Conservation (phyloP, 2,888 invertebrate species). For the Phyto melanocephala region DNA sequence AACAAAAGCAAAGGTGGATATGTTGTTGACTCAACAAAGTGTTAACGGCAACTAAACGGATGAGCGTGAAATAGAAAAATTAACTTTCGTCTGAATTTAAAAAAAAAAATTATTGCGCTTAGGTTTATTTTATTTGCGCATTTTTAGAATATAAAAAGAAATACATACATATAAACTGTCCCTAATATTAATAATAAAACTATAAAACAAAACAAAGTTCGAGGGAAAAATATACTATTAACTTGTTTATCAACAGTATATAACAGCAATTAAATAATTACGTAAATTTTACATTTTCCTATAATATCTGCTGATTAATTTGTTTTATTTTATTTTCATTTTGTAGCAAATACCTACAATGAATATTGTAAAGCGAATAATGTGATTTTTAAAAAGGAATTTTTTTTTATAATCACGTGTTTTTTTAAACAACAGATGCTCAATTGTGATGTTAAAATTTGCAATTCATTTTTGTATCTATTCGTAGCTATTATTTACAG, state of each 20-base stretch:
- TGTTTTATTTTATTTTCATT: neutral
- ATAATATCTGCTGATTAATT: neutral
- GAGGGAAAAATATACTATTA: neutral
- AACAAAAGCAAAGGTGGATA: neutral
- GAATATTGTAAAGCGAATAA: too few relatives aligned
- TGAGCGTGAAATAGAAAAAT: conserved; percentile 21
- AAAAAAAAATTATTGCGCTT: neutral
- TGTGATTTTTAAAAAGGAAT: neutral
- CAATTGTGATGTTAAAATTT: neutral
- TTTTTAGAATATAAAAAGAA: conserved; percentile 16
- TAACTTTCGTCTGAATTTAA: neutral
- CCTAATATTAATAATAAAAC: conserved; percentile 3
- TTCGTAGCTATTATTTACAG: too few relatives aligned
- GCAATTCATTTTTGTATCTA: too few relatives aligned
- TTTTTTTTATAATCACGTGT: conserved; percentile 16
- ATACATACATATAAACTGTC: conserved; percentile 10
- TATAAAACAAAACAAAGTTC: neutral
- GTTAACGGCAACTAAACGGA: conserved; percentile 50
- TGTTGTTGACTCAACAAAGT: conserved; percentile 37
- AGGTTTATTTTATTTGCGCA: neutral
- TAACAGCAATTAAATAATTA: conserved; percentile 37
- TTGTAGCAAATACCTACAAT: neutral
- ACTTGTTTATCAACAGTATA: conserved; percentile 20
- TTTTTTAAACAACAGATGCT: neutral
- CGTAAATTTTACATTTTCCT: conserved; percentile 25